A percentile compares a stretch with the other conserved stretches of the same genome.
These are phyloP conservation scores for Spisula solida DNA, from an alignment of 2,888 invertebrate species.

Conservation along the genomic window DNA sequence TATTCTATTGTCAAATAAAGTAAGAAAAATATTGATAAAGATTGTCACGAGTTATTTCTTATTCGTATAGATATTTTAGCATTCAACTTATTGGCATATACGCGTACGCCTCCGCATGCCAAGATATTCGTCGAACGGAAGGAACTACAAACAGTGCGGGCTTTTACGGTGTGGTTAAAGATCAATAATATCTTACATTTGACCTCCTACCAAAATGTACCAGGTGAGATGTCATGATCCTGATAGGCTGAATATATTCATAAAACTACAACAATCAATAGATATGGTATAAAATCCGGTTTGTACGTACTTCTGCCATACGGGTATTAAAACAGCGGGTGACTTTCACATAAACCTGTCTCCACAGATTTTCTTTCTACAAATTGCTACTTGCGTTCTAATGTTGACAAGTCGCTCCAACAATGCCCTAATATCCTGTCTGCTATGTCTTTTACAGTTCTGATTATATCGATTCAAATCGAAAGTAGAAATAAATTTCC, in stretches of 20 bases:
- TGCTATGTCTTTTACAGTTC: conserved; percentile 68
- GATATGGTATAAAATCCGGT: background rate
- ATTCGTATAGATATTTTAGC: background rate
- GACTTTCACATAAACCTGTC: conserved; percentile 21
- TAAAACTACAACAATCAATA: background rate
- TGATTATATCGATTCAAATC: conserved; percentile 68
- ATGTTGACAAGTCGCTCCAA: conserved; percentile 63
- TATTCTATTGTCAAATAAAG: background rate
- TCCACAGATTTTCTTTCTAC: conserved; percentile 54
- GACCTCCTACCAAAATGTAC: background rate
- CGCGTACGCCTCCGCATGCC: background rate
- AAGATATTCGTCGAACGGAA: background rate
- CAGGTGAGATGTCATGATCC: no score
- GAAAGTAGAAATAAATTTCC: conserved; percentile 75
- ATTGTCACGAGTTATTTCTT: background rate
- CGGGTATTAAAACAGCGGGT: conserved; percentile 21
- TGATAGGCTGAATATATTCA: background rate
- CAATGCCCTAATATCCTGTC: conserved; percentile 67
- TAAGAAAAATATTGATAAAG: background rate
- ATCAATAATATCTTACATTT: background rate
- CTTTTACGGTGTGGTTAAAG: background rate
- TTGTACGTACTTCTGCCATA: background rate
- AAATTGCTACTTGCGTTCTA: conserved; percentile 51
- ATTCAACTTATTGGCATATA: background rate
- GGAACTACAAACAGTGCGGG: background rate